Evolutionary conservation across 2,797 vertebrate species (phyloP), one percentile per base, ranked within the genome.

Genomic region (Mus caroli): DNA sequence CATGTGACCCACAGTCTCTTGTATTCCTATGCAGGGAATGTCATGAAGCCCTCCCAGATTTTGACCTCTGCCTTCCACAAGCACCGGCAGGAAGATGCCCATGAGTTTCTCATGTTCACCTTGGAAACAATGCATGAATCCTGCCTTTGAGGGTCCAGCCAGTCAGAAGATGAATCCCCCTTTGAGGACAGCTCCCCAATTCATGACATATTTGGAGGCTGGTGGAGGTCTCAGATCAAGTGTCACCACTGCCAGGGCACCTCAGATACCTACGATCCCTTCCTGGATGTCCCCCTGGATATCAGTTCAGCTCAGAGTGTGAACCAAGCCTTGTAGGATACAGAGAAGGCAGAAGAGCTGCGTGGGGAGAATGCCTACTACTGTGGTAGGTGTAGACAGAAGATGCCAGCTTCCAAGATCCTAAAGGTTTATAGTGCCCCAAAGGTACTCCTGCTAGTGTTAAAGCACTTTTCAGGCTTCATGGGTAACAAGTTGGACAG

Each of bases 161-260:
- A 50, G 9, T 50, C 46, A 13, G 4, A 0, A 5, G 8, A 2
- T 0, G 19, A n/a, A 24, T 0, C 1, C 28, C 0, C 15, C 12
- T 37, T 31, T 0, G 20, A 79, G 11, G 77, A 46, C 6, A 6
- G 9, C n/a, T 60, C 24, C 8, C 12, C 67, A 2, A 64, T 92
- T 28, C 1, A 0, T 4, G 69, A 79, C 9, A 77, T 73, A 14
- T 94, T 96, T 69, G 95, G 90, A 11, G 92, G 94, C 0, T 37
- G 20, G 28, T 92, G 77, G 82, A 85, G 52, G 37, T 94, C 87
- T 98, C 80, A 98, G 99, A 99, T 99, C 17, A 99, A 99, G 98
- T 99, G 99, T 98, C 98, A 99, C 97, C 99, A 99, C 98, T 99
- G 99, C 98, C 99, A 99, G 98, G 99, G 98, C 0, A 99, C 99